Evolutionary conservation across 2,888 invertebrate species (phyloP).

Genomic region (Macaria liturata): DNA sequence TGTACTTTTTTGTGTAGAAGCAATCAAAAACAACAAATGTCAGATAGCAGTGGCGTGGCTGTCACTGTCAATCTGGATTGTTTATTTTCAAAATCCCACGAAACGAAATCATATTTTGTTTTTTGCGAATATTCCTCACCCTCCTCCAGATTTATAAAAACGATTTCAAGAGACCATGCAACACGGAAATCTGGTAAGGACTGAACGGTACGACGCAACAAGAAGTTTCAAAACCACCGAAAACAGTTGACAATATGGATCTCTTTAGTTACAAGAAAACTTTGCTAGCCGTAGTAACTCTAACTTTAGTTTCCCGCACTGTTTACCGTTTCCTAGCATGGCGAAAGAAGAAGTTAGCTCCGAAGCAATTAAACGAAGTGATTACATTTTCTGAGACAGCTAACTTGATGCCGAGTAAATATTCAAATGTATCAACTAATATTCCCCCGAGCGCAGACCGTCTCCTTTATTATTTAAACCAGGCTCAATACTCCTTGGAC

Average conservation of each 20-base stretch:
- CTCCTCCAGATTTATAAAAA: too few relatives aligned
- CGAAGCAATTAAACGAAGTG: constrained; percentile 58
- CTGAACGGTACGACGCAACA: too few relatives aligned
- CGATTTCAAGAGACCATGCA: neutral
- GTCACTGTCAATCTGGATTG: too few relatives aligned
- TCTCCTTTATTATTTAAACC: constrained; percentile 41
- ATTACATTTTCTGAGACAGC: constrained; percentile 57
- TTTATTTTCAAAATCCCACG: too few relatives aligned
- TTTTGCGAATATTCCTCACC: too few relatives aligned
- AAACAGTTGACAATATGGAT: constrained; percentile 17
- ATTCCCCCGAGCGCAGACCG: constrained; percentile 59
- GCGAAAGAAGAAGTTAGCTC: constrained; percentile 38
- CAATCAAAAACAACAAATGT: too few relatives aligned
- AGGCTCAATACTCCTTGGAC: constrained; percentile 81
- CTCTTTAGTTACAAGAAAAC: constrained; percentile 28
- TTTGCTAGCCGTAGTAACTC: constrained; percentile 46
- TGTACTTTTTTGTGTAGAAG: too few relatives aligned
- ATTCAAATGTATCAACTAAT: constrained; percentile 49
- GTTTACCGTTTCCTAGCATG: constrained; percentile 49
- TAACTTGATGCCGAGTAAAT: constrained; percentile 56
- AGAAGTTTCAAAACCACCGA: neutral
- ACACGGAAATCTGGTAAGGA: too few relatives aligned
- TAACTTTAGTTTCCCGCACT: constrained; percentile 50
- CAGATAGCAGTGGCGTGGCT: too few relatives aligned
- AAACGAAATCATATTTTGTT: too few relatives aligned